Conservation (phyloP, 2,113 vertebrate genomes). For the Sander lucioperca region DNA sequence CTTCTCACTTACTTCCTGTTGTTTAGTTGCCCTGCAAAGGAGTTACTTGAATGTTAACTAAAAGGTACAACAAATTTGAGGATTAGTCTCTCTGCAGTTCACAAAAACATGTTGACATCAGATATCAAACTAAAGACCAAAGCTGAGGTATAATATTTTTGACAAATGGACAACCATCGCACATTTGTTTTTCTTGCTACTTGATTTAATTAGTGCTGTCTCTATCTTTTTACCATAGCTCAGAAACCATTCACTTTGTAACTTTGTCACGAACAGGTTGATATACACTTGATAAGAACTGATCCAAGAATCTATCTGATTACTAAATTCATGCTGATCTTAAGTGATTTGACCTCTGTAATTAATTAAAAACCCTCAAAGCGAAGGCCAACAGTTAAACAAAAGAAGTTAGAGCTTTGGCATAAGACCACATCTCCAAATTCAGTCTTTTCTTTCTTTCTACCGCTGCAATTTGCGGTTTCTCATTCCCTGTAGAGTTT, state of each 20-base stretch:
- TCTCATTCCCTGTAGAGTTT: constrained; percentile 59
- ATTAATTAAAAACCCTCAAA: constrained; percentile 8
- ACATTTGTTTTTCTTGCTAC: neutral
- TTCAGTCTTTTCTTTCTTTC: neutral
- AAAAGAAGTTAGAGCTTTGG: constrained; percentile 16
- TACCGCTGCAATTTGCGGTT: constrained; percentile 39
- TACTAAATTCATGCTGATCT: neutral
- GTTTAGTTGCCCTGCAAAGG: neutral
- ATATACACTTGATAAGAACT: neutral
- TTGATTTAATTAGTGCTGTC: neutral
- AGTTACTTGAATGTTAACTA: neutral
- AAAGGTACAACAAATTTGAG: neutral
- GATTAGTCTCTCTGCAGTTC: neutral
- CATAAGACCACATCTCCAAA: constrained; percentile 16
- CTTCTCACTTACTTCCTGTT: neutral
- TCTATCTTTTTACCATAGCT: neutral
- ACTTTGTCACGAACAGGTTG: neutral
- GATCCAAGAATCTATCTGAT: neutral
- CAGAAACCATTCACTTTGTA: neutral
- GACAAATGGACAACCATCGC: neutral
- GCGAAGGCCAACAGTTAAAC: neutral
- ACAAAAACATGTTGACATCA: neutral
- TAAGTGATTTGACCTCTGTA: neutral
- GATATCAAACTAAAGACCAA: neutral
- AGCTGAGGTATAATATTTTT: neutral